Evolutionary conservation across 2,888 invertebrate species (phyloP).

Genomic region (Ganaspis brasiliensis): DNA sequence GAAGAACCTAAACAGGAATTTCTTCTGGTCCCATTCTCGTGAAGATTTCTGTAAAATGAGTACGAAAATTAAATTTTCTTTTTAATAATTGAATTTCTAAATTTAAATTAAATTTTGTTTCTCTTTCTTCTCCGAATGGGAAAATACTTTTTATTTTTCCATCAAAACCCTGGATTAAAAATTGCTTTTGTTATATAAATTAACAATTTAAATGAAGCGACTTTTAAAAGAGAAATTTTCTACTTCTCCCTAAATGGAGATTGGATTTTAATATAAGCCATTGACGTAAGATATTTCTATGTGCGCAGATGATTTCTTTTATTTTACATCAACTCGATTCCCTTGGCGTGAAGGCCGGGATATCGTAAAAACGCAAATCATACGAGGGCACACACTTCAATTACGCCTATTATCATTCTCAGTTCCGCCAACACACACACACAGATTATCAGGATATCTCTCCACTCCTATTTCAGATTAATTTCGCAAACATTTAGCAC

Average conservation of each 20-base stretch:
- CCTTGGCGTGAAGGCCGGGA: slow-evolving; percentile 32
- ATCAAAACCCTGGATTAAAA: too few relatives aligned
- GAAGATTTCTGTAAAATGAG: slow-evolving; percentile 20
- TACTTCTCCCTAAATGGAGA: slow-evolving; percentile 19
- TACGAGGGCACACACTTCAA: slow-evolving; percentile 36
- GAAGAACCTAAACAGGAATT: slow-evolving; percentile 75
- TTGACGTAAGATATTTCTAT: slow-evolving; percentile 34
- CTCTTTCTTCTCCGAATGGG: too few relatives aligned
- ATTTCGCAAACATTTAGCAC: not conserved
- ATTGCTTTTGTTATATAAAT: too few relatives aligned
- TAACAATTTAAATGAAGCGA: too few relatives aligned
- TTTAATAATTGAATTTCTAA: not conserved
- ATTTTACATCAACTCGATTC: slow-evolving; percentile 38
- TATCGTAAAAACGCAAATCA: slow-evolving; percentile 35
- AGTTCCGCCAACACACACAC: slow-evolving; percentile 19
- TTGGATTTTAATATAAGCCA: slow-evolving; percentile 15
- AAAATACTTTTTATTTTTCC: too few relatives aligned
- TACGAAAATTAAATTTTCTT: too few relatives aligned
- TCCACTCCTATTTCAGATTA: slow-evolving; percentile 11
- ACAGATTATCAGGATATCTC: slow-evolving; percentile 16
- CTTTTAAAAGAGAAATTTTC: not conserved
- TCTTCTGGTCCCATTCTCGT: slow-evolving; percentile 68
- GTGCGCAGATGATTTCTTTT: slow-evolving; percentile 34
- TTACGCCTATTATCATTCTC: slow-evolving; percentile 33
- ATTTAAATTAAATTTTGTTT: too few relatives aligned